Evolutionary conservation across 2,113 vertebrate genomes (phyloP), one percentile per base, ranked within the genome.

Genomic region (Sialia sialis): DNA sequence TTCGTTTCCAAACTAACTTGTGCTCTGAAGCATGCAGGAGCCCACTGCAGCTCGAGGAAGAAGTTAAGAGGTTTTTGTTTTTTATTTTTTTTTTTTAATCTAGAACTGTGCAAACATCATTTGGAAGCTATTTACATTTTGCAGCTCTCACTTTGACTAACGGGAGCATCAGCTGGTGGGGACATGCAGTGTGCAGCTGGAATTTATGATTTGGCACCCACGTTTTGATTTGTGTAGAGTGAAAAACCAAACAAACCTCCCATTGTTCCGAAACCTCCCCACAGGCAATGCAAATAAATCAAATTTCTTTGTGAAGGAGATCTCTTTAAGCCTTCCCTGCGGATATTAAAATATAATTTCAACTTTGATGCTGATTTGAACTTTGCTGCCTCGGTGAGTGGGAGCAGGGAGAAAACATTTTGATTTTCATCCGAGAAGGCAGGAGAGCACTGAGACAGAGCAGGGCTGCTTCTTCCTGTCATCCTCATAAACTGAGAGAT

Each of bases 321-420:
- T 25, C 30, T 75, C 58, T 82, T 48, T 76, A 80, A 95, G 25
- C 59, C 48, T 93, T 93, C 77, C 87, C 89, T 95, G 90, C 77
- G 91, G 93, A 79, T 86, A 93, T 84, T 68, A 73, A 91, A 93
- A 85, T 93, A 60, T 92, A 86, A 88, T 89, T 97, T 98, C 89
- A 84, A 94, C 84, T 55, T 87, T 91, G 76, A 62, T 70, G 66
- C 43, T 79, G 55, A 68, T 29, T 16, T 27, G 63, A 48, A 34
- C 38, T 68, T 80, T 52, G 36, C 20, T 41, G 17, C 58, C 7
- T 11, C 26, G 51, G 52, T 70, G 77, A 95, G 88, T 22, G 56
- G 58, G 86, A 96, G 44, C 34, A 75, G 55, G 85, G 80, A 75
- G 87, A 51, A 59, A 81, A 92, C 17, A 38, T n/a, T 46, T 25